Evolutionary conservation across 1,140 invertebrate species (phyloP), one percentile per base, ranked within the genome.

Genomic region (Drosophila paulistorum): DNA sequence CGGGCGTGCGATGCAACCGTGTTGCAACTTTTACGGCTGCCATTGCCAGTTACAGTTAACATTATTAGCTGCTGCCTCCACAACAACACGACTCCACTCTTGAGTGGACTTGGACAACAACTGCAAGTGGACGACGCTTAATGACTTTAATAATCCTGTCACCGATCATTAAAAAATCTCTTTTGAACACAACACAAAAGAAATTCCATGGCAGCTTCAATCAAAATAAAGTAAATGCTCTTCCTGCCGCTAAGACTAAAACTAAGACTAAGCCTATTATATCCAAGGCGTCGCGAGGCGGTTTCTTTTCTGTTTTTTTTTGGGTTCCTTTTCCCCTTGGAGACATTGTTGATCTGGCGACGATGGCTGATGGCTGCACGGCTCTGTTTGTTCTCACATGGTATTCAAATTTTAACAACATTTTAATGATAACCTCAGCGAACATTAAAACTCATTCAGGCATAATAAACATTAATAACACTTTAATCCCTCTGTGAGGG

Each of bases 321-420:
- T 30, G 30, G 30, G 3, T 42, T 17, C 14, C n/a, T 45, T 45
- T 7, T 7, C 0, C 14, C 14, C 6, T 45, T 35, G 68, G 55
- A 68, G 68, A 83, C 71, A 70, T 51, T 79, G 77, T 65, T 72
- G 65, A 20, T 60, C 57, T 70, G 72, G 68, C 70, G 66, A 65
- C 54, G 60, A 64, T 73, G 54, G 30, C 42, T 45, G n/a, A 45
- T 23, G 23, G 23, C 14, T 45, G 45, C 26, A 33, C 23, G 71
- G 41, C 39, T 62, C 48, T 71, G 71, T 74, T 74, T 81, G 71
- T 69, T 85, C 84, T 89, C 80, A 84, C 74, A 71, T 89, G 85
- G 81, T 90, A 90, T 90, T 90, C 85, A 90, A 90, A 90, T 90
- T 87, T 90, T 90, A 90, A 90, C 87, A 90, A 84, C 87, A 83